Evolutionary conservation across 2,797 vertebrate species (phyloP), one percentile per base, ranked within the genome.

Genomic region (Merluccius polli): DNA sequence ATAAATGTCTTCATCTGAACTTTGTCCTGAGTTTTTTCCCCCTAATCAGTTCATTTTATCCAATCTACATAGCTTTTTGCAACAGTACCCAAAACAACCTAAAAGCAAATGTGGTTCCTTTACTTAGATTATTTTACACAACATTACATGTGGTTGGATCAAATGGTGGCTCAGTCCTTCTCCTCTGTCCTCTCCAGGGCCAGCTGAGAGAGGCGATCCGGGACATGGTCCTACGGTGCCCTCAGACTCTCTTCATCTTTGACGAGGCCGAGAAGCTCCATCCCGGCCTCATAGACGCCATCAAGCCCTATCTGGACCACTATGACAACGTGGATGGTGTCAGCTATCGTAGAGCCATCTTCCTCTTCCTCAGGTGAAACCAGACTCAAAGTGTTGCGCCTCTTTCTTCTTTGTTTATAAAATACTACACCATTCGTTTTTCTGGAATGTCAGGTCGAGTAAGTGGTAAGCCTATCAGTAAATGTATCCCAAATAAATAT

Each of bases 221-320:
- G 0, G 92, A 95, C 89, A 94, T 92, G 6, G 91, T 95, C 73
- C 84, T 92, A 75, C 92, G 86, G 71, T 99, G 98, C 84, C 81
- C 84, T 13, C 97, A 98, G 91, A 92, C 95, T 27, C 91, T 98
- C 76, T 96, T 99, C 84, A 93, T 99, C 87, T 98, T 99, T 0
- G 97, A 99, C 0, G 98, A 99, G 81, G 96, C 95, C 0, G 98
- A 99, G 89, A 98, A 98, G 86, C 94, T 99, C 76, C 96, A 97
- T n/a, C 92, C 92, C 0, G 92, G 87, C 36, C 95, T 99, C 76
- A 95, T 99, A 48, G 95, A 96, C 2, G 94, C 95, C 80, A 94
- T 99, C 74, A 93, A 92, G 71, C 95, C 94, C 41, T 95, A 94
- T 84, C 85, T 98, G 93, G 94, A 94, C 82, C 94, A 69, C 70